A percentile compares a stretch with the other conserved stretches of the same genome.
phyloP scores from a whole-genome alignment of 92 coral and sea anemone genomes.

The Zoanthus sansibaricus region DNA sequence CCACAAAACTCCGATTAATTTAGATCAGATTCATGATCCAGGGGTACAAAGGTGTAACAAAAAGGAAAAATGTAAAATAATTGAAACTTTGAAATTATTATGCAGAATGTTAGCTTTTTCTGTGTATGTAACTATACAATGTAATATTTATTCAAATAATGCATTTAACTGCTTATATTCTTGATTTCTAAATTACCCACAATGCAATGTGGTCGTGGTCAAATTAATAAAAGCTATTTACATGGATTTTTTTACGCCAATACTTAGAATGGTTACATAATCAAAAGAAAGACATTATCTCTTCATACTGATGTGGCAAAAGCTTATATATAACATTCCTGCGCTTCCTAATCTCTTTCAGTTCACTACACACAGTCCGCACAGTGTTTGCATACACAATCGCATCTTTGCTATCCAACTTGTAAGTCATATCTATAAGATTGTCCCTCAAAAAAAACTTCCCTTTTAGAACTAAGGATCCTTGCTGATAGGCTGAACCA shows the following conservation, averaged over 20 bases:
- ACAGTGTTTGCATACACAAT: too few species aligned
- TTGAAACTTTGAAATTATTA: slow-evolving; percentile 1
- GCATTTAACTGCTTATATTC: slow-evolving; percentile 7
- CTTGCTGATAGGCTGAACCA: too few species aligned
- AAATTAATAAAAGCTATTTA: background rate
- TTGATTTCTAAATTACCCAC: background rate
- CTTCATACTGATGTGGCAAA: too few species aligned
- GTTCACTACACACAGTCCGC: too few species aligned
- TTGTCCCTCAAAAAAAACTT: too few species aligned
- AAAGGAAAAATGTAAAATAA: background rate
- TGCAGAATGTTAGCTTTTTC: background rate
- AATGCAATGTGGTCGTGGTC: slow-evolving; percentile 2
- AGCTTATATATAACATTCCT: too few species aligned
- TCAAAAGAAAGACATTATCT: too few species aligned
- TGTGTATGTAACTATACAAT: background rate
- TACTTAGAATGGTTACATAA: background rate
- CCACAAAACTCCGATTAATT: too few species aligned
- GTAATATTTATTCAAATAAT: slow-evolving; percentile 3
- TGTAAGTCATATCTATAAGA: too few species aligned
- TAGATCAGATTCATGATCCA: slow-evolving; percentile 2
- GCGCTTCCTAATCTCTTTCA: too few species aligned
- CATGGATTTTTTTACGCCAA: background rate
- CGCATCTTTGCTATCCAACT: too few species aligned
- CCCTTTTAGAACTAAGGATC: too few species aligned
- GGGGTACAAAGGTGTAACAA: slow-evolving; percentile 3